Percentiles rank a stretch among this genome's conserved stretches.
Evolutionary conservation across 2,113 vertebrate species (phyloP).

Genomic region (Balaeniceps rex): DNA sequence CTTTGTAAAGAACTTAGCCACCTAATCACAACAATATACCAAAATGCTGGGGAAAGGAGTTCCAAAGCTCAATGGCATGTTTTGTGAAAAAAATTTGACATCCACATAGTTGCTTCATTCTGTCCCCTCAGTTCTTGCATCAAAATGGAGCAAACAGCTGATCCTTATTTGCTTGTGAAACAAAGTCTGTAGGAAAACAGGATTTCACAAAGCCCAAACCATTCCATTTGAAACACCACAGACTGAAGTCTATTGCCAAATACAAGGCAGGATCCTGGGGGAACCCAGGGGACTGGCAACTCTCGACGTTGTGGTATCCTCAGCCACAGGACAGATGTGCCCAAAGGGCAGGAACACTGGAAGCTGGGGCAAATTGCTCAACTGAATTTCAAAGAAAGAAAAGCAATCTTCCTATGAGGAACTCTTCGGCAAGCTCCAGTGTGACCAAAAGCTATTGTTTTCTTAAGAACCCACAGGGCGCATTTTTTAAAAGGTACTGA

Average conservation of each 20-base stretch:
- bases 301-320: constrained; percentile 39
- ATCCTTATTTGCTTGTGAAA: constrained; percentile 55
- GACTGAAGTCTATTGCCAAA: constrained; percentile 3
- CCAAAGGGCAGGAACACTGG: neutral
- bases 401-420: neutral
- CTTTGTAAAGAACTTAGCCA: neutral
- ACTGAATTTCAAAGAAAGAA: constrained; percentile 26
- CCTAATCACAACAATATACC: neutral
- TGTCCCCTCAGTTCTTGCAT: neutral
- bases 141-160: neutral
- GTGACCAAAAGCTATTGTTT: neutral
- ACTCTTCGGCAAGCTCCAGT: neutral
- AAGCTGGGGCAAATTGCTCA: neutral
- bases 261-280: neutral
- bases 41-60: neutral
- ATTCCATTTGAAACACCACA: neutral
- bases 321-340: constrained; percentile 14
- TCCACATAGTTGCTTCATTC: neutral
- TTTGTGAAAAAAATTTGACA: neutral
- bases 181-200: constrained; percentile 20
- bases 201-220: constrained; percentile 3
- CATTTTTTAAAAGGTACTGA: neutral
- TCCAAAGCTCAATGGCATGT: neutral
- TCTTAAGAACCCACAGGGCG: neutral
- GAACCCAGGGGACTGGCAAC: neutral